Base-by-base conservation (phyloP, 2,797 vertebrate species). In the Telmatherina bonti region DNA sequence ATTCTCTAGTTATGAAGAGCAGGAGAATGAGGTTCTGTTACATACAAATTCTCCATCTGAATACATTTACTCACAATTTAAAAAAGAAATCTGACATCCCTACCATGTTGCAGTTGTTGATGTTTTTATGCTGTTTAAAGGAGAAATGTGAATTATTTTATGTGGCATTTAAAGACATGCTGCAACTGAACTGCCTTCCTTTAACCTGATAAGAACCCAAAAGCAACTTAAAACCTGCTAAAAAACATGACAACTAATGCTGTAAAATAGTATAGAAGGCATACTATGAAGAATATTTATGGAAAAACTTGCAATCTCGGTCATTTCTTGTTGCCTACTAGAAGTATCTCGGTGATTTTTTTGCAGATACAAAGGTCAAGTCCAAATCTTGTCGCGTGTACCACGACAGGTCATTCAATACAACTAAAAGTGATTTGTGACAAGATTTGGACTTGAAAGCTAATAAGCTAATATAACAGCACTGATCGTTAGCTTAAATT, bases 31-130 rank as follows among this genome's bases (percentile, higher is more conserved):
- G 43, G 36, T 36, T 52, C 3, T 9, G 59, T 65, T 64, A 61
- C 31, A 56, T 51, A 26, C 12, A 12, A 7, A 51, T 12, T 54
- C 3, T 5, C n/a, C n/a, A n/a, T n/a, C n/a, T 57, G 2, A 3
- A 15, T n/a, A 36, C 35, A 31, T 72, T 70, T 30, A 49, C 24
- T 22, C 57, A 66, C n/a, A 22, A 7, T 49, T 54, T 70, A 6
- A 38, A 38, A 58, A 36, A 43, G 15, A 54, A 35, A 41, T 7
- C 24, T 27, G 67, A 31, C 33, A 51, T 59, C 29, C n/a, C 22
- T 58, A 38, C 24, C 43, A 29, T 33, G 18, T 31, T 57, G 4
- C 16, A 16, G 43, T 27, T 61, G 26, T 45, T 64, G 38, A 56
- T 31, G 5, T 54, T n/a, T 31, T 27, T 70, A 10, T 26, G 31